Base-by-base conservation (phyloP, 2,888 invertebrate species). In the Chrysina gloriosa region DNA sequence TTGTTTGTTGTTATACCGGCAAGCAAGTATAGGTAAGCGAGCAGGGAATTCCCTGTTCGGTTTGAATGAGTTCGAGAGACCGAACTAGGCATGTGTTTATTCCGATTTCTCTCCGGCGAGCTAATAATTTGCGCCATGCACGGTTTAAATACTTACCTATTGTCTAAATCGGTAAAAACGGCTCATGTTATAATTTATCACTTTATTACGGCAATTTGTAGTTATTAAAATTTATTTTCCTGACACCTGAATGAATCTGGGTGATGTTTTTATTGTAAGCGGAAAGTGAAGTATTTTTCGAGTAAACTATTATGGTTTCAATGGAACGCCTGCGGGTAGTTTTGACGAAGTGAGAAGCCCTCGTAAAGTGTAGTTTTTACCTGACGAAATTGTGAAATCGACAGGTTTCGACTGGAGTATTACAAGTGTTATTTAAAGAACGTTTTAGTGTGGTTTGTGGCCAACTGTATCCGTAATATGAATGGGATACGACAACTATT, bases 11-110 rank as follows among this genome's bases (percentile, higher is more conserved):
- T 61, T 42, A 16, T 45, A 61, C 25, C 36, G 42, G 42, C 31
- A 34, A 31, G 52, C 31, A 52, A 61, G 11, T n/a, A 50, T 23
- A 42, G 58, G 11, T 42, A 31, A 7, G 31, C 16, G 29, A 52
- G 58, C 39, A 42, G 58, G 58, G 58, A 61, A 61, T 61, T 61
- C 58, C 58, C 58, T 61, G 58, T 61, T 61, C 42, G 58, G 42
- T 42, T 45, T 61, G 58, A 61, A 61, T 61, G 58, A 58, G 42
- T 7, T 23, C 58, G 42, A 61, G 39, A n/a, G 16, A 11, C 14
- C 56, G 29, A 54, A 54, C 54, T 54, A 34, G 16, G 25, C 25
- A 23, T 39, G 9, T 61, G 58, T 61, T 61, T 61, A 61, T 45
- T 45, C 58, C 45, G 25, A 45, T 61, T 27, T 42, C 27, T 27